Conservation (phyloP, 2,888 invertebrate genomes). For the Drosophila greeni region DNA sequence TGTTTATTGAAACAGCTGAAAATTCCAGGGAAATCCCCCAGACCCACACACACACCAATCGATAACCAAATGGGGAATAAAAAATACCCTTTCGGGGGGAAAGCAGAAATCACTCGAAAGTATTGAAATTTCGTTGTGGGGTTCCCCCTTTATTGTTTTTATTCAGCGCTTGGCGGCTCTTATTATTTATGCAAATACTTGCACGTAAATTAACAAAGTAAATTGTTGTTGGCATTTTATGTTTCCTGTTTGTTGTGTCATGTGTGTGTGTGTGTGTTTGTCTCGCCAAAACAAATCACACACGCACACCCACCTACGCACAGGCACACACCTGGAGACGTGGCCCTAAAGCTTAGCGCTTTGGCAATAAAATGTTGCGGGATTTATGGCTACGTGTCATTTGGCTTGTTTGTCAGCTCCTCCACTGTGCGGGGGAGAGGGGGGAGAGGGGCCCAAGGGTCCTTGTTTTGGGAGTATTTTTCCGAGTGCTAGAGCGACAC, state of each 20-base stretch:
- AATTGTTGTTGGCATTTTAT: constrained; percentile 61
- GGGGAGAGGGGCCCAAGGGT: constrained; percentile 5
- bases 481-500: neutral
- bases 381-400: constrained; percentile 70
- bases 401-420: constrained; percentile 60
- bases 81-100: neutral
- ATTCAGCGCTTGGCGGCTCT: constrained; percentile 21
- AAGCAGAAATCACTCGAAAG: constrained; percentile 10
- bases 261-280: constrained; percentile 53
- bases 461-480: neutral
- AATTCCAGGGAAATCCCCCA: neutral
- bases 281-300: constrained; percentile 65
- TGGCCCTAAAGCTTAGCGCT: constrained; percentile 53
- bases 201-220: constrained; percentile 67
- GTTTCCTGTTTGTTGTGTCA: constrained; percentile 53
- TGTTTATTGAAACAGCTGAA: constrained; percentile 5
- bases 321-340: constrained; percentile 22
- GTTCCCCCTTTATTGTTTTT: constrained; percentile 15
- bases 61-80: neutral
- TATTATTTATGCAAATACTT: constrained; percentile 68
- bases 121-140: constrained; percentile 13
- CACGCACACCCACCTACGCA: constrained; percentile 48
- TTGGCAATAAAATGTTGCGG: constrained; percentile 63
- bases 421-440: constrained; percentile 20
- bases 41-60: neutral